A percentile compares a stretch with the other conserved stretches of the same genome.
Evolutionary conservation across 2,113 vertebrate species (phyloP).

Genomic region (Pithys albifrons): DNA sequence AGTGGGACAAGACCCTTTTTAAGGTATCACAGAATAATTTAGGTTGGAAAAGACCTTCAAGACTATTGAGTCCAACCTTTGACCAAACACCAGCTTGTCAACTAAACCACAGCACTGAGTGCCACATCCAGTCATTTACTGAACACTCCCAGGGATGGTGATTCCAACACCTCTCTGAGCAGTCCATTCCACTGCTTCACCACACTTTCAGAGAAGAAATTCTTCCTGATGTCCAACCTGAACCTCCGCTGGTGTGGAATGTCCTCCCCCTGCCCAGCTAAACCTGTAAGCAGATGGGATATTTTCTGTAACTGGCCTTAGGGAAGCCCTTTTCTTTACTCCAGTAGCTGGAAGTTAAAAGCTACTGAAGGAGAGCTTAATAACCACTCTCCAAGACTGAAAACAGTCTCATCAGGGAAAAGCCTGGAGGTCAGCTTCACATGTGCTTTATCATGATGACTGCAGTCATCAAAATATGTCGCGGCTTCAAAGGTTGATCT

Average conservation of each 20-base stretch:
- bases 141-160: background rate
- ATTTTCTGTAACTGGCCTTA: background rate
- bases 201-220: background rate
- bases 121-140: background rate
- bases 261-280: background rate
- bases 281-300: background rate
- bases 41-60: background rate
- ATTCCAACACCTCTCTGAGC: background rate
- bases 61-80: background rate
- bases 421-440: background rate
- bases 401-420: background rate
- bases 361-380: background rate
- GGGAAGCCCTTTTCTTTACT: background rate
- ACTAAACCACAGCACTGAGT: background rate
- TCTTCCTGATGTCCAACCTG: background rate
- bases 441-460: background rate
- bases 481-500: background rate
- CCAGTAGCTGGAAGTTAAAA: background rate
- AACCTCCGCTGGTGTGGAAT: background rate
- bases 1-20: background rate
- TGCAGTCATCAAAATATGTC: background rate
- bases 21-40: background rate
- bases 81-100: background rate
- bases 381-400: background rate
- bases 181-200: background rate